Percentiles rank a stretch among this genome's conserved stretches.
Conservation (phyloP, 2,113 vertebrate genomes). For the Phaetusa simplex region DNA sequence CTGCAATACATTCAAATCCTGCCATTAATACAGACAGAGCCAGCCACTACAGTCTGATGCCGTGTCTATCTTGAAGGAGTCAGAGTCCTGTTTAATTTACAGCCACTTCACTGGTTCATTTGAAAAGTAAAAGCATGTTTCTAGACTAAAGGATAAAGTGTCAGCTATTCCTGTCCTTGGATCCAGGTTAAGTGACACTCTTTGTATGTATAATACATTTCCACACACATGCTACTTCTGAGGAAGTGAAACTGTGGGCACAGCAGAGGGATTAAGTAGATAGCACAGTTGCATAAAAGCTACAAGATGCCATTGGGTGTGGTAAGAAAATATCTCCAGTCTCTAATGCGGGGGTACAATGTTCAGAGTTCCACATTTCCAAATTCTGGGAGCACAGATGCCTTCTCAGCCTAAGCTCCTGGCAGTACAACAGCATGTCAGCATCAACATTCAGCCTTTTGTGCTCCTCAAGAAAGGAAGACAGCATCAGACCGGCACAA, state of each 20-base stretch:
- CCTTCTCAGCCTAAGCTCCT: background rate
- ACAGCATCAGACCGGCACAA: background rate
- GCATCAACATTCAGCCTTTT: background rate
- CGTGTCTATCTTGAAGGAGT: background rate
- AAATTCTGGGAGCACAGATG: background rate
- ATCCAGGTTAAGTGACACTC: background rate
- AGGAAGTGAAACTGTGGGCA: background rate
- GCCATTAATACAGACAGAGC: background rate
- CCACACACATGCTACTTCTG: background rate
- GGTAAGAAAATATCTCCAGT: background rate
- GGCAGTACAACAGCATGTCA: background rate
- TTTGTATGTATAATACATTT: background rate
- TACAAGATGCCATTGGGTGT: background rate
- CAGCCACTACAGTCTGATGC: background rate
- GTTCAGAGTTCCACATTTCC: background rate
- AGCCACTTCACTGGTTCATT: background rate
- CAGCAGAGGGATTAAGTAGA: background rate
- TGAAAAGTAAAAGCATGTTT: background rate
- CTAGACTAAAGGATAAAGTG: background rate
- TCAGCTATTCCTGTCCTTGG: background rate
- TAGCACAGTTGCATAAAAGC: background rate
- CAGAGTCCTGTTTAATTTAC: background rate
- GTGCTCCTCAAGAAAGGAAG: background rate
- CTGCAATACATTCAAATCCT: background rate
- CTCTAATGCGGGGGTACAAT: background rate